Evolutionary conservation across 2,888 invertebrate species (phyloP).

Genomic region (Mimachlamys varia): DNA sequence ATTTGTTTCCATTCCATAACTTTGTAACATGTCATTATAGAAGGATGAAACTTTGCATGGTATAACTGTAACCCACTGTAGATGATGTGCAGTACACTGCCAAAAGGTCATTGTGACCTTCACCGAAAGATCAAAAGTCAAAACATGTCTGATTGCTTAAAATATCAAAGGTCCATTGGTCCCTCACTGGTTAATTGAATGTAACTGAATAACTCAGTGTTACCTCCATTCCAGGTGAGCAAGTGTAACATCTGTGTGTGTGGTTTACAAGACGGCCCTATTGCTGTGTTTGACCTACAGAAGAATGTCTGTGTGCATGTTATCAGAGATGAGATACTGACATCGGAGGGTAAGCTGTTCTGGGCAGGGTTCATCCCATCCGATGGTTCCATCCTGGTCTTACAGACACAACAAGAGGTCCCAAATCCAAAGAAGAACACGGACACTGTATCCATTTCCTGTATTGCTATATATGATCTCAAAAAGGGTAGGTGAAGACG

Average conservation of each 20-base stretch:
- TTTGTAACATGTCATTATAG: no score
- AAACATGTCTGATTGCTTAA: no score
- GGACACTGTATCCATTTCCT: not conserved
- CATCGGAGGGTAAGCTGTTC: not conserved
- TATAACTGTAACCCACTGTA: no score
- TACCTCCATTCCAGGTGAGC: not conserved
- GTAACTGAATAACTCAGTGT: no score
- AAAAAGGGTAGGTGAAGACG: not conserved
- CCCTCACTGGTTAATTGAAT: no score
- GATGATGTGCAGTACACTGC: no score
- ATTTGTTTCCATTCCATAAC: no score
- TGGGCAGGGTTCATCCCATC: constrained; percentile 10
- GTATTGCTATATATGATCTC: not conserved
- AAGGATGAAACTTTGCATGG: no score
- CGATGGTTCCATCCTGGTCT: not conserved
- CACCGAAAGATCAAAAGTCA: no score
- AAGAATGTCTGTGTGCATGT: not conserved
- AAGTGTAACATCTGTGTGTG: not conserved
- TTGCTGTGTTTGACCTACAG: not conserved
- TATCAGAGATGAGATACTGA: not conserved
- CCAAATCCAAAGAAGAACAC: constrained; percentile 14
- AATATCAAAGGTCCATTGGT: no score
- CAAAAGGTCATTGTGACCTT: no score
- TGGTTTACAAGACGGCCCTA: not conserved
- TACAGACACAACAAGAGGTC: not conserved